These are phyloP conservation scores for Polyommatus iphigenia DNA, from an alignment of 2,888 invertebrate genomes.

Conservation along the genomic window DNA sequence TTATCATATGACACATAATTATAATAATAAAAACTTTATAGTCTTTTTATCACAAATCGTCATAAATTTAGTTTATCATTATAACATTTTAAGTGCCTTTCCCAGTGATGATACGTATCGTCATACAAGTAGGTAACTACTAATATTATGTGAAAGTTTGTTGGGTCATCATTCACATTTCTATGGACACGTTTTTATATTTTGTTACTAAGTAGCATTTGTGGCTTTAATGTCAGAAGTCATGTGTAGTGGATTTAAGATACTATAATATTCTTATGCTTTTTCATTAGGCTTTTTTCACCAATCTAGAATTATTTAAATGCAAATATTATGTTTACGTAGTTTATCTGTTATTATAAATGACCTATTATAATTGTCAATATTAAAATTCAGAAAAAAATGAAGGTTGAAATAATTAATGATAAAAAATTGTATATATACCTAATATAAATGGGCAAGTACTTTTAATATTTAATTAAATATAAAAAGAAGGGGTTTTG, in stretches of 20 bases:
- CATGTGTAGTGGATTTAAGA: not conserved
- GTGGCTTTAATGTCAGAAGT: not conserved
- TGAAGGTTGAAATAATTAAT: not conserved
- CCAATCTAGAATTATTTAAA: too few species aligned
- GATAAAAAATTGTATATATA: too few species aligned
- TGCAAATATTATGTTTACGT: too few species aligned
- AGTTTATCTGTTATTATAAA: too few species aligned
- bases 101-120: conserved; percentile 3
- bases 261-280: too few species aligned
- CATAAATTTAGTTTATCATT: conserved; percentile 15
- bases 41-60: not conserved
- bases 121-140: conserved; percentile 7
- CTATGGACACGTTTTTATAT: not conserved
- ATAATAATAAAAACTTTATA: conserved; percentile 7
- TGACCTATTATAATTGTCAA: not conserved
- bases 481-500: not conserved
- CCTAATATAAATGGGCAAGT: too few species aligned
- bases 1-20: conserved; percentile 17
- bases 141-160: conserved; percentile 12
- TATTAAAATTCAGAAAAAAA: not conserved
- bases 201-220: not conserved
- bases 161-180: not conserved
- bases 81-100: conserved; percentile 21
- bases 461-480: too few species aligned
- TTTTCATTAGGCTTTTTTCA: too few species aligned